These are phyloP conservation scores for Fopius arisanus DNA, from an alignment of 1,140 invertebrate species.

Conservation along the genomic window DNA sequence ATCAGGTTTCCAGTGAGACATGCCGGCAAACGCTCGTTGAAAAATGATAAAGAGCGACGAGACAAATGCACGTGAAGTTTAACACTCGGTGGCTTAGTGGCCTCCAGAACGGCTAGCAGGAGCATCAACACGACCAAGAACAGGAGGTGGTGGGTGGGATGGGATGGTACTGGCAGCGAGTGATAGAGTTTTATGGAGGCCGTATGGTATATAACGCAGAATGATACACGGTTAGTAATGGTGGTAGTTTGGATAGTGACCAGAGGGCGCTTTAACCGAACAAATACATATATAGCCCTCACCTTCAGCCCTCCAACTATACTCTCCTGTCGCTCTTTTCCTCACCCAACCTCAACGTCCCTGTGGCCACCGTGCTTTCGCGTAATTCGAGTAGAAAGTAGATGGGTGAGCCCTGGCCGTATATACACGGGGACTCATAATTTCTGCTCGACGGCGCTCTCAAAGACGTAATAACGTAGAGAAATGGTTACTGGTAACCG, in stretches of 20 bases:
- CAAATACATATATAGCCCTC: neutral
- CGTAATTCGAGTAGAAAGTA: slow-evolving; percentile 55
- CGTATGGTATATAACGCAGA: slow-evolving; percentile 1
- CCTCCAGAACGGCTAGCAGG: neutral
- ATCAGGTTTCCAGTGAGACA: neutral
- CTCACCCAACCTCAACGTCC: neutral
- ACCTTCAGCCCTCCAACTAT: neutral
- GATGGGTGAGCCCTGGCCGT: slow-evolving; percentile 41
- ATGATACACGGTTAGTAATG: slow-evolving; percentile 27
- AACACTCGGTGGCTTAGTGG: neutral
- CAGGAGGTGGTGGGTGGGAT: neutral
- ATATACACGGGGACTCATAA: slow-evolving; percentile 51
- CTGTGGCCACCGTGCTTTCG: slow-evolving; percentile 26
- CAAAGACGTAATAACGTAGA: slow-evolving; percentile 54
- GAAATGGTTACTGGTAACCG: slow-evolving; percentile 43
- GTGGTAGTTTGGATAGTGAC: slow-evolving; percentile 28
- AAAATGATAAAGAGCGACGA: too few species aligned
- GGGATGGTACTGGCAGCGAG: slow-evolving; percentile 29
- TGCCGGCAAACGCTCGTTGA: too few species aligned
- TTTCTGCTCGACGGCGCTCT: slow-evolving; percentile 56
- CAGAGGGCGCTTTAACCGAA: slow-evolving; percentile 1
- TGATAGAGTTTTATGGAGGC: slow-evolving; percentile 34
- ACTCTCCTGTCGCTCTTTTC: slow-evolving; percentile 8
- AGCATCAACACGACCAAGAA: neutral
- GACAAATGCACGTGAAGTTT: neutral